Evolutionary conservation across 2,797 vertebrate genomes (phyloP), one percentile per base, ranked within the genome.

Genomic region (Sphenodon punctatus): DNA sequence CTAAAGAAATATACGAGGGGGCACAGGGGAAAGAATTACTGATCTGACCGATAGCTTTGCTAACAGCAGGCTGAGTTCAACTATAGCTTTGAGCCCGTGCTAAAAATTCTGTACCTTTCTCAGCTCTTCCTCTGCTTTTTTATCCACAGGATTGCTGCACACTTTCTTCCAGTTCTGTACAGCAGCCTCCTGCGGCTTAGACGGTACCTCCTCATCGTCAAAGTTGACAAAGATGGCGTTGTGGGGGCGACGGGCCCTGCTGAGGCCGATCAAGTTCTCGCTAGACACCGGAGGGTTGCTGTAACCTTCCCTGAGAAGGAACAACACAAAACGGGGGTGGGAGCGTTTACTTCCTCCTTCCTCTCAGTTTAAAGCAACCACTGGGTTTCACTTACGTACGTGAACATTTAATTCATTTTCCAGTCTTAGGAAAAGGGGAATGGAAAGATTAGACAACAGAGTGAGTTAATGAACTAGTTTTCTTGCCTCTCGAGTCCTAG

Each of bases 181-280:
- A 0, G 98, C 97, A 1, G 96, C 97, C 86, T 97, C 96, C 30
- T 97, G 81, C 0, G 96, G 93, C 87, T 96, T 93, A 0, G 45
- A 22, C 1, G 98, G 97, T 9, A 97, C 93, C 17, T 87, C 92
- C 1, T 94, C 75, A 0, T 97, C 97, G 17, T 88, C 93, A 32
- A 97, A 99, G 91, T 93, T 97, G 66, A 98, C 93, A 77, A 98
- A 98, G 73, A 99, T 95, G n/a, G 97, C 97, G 1, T 98, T 98
- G 94, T 99, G 97, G 1, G 97, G 96, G 25, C 97, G 95, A 4
- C 96, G 96, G 23, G 95, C 96, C 1, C 98, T 95, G 88, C 97
- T 98, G 84, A 96, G 89, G 27, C 97, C 96, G 1, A 97, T 98
- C 4, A 97, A 84, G 76, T 97, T 98, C 74, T 96, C 97, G 1